Base-by-base conservation (phyloP, 2,888 invertebrate genomes). In the Drosophila testacea region DNA sequence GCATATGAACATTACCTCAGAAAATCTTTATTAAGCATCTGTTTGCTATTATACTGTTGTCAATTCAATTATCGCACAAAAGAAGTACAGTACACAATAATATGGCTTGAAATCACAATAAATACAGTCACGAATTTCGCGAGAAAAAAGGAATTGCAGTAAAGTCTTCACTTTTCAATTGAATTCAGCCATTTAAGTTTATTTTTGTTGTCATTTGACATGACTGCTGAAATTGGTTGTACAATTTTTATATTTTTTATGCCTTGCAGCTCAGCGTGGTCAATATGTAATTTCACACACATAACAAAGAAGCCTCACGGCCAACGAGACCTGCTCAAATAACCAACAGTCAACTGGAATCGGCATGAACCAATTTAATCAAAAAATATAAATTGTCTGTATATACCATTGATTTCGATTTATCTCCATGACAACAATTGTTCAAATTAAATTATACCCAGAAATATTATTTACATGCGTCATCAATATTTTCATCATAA, bases 181-280 rank as follows among this genome's bases (percentile, higher is more conserved):
- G 36, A 44, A 44, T 36, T 11, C 34, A 7, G 10, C 1, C 34
- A 44, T 72, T 73, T 64, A 72, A 61, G 69, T 56, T 32, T 50
- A 34, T 60, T 67, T 65, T 71, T 79, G 60, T 73, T 73, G 32
- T 41, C 54, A 34, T 36, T 44, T 56, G 38, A 28, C 51, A 9
- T 52, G 34, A 36, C 36, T 27, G 36, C 34, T 46, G 55, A 4
- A 10, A 13, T 13, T 42, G 7, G 22, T 34, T 32, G 30, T 9
- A n/a, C 11, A 57, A 55, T 72, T 51, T 64, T 67, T 65, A 27
- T 34, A 34, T 46, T 56, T 36, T n/a, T 56, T 48, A 41, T 30
- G 16, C 16, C 38, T 30, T 16, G 16, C 16, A 13, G 39, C 28
- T 6, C 11, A 16, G 28, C 28, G 10, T 30, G 30, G 32, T 5